Conservation (phyloP, 2,797 vertebrate genomes). For the Ceryle rudis region DNA sequence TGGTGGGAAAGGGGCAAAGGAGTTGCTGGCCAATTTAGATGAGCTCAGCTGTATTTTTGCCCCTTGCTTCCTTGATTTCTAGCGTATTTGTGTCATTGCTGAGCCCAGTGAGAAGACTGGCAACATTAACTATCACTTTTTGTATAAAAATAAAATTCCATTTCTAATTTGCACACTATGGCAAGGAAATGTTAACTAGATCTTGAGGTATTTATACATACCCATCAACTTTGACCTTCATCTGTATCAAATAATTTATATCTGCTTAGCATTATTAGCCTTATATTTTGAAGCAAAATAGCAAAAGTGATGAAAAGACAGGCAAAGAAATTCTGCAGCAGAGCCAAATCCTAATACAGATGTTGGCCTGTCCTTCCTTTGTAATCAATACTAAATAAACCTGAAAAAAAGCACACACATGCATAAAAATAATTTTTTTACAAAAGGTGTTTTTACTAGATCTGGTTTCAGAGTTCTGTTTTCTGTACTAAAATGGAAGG, state of each 20-base stretch:
- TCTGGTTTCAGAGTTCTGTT: constrained; percentile 42
- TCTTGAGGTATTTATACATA: neutral
- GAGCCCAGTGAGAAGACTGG: constrained; percentile 56
- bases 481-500: constrained; percentile 46
- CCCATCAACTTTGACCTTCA: neutral
- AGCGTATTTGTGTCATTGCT: constrained; percentile 54
- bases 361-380: neutral
- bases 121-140: constrained; percentile 11
- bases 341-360: neutral
- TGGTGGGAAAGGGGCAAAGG: neutral
- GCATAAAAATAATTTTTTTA: neutral
- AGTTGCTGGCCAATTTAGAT: constrained; percentile 33
- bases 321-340: neutral
- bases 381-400: constrained; percentile 41
- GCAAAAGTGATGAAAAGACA: neutral
- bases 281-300: neutral
- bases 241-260: neutral
- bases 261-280: neutral
- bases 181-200: neutral
- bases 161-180: neutral
- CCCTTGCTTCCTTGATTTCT: constrained; percentile 64
- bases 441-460: constrained; percentile 16
- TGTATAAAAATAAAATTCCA: neutral
- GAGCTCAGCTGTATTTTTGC: constrained; percentile 56
- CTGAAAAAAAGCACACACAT: neutral